These are phyloP conservation scores for Rhodinocichla rosea DNA, from an alignment of 2,113 vertebrate species.

Conservation along the genomic window DNA sequence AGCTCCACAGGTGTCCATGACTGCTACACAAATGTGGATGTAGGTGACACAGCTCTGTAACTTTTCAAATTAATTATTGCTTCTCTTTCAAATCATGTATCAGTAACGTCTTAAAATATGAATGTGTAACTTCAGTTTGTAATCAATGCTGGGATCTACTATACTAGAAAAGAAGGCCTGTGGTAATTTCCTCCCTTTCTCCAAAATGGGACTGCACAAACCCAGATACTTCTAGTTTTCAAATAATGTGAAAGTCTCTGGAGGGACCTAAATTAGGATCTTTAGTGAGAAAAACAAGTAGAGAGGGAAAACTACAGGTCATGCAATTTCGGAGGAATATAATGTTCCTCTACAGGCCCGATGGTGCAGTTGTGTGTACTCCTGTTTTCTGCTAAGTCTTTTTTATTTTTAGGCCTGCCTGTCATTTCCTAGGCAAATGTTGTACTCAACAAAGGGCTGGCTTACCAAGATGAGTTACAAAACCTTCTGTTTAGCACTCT, in stretches of 20 bases:
- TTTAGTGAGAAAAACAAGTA: background rate
- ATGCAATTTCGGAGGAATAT: background rate
- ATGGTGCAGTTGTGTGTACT: background rate
- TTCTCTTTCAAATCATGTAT: background rate
- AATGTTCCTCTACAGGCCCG: background rate
- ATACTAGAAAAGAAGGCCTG: background rate
- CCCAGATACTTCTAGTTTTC: background rate
- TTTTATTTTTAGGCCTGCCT: conserved; percentile 60
- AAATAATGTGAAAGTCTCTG: background rate
- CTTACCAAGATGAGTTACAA: conserved; percentile 27
- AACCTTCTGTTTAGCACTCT: conserved; percentile 23
- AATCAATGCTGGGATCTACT: background rate
- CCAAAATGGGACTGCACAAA: background rate
- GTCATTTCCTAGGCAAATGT: conserved; percentile 46
- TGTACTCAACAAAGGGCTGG: background rate
- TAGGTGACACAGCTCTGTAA: background rate
- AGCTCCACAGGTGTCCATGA: background rate
- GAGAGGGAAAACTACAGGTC: background rate
- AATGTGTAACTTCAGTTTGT: background rate
- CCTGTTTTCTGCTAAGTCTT: background rate
- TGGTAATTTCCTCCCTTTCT: background rate
- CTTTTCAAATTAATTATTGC: background rate
- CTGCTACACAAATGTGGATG: background rate
- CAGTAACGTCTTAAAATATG: background rate
- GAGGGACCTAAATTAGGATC: background rate